These are phyloP conservation scores for Drosophila tripunctata DNA, from an alignment of 2,888 invertebrate species.

Conservation along the genomic window DNA sequence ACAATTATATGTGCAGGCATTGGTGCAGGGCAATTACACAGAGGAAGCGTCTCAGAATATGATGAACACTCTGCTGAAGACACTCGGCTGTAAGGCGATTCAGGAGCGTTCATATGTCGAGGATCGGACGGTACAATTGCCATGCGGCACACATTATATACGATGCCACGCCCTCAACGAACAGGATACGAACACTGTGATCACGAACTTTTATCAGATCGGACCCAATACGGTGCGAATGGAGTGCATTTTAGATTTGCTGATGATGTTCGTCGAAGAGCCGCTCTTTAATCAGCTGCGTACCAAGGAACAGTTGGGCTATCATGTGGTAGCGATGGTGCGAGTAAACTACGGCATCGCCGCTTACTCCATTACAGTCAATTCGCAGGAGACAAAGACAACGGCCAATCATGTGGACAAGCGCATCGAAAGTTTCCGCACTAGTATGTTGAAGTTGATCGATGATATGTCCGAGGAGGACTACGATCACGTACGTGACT, in stretches of 20 bases:
- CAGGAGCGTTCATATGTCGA: slow-evolving; percentile 82
- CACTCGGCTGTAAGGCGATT: slow-evolving; percentile 85
- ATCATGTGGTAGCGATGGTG: slow-evolving; percentile 90
- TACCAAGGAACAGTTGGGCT: slow-evolving; percentile 95
- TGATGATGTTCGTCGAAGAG: slow-evolving; percentile 94
- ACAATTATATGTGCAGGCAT: slow-evolving; percentile 88
- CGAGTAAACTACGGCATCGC: slow-evolving; percentile 91
- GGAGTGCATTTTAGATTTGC: slow-evolving; percentile 89
- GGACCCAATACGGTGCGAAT: slow-evolving; percentile 87
- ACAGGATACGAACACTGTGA: slow-evolving; percentile 91
- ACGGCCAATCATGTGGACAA: slow-evolving; percentile 88
- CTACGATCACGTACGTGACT: slow-evolving; percentile 87
- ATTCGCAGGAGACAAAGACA: slow-evolving; percentile 90
- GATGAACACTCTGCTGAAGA: slow-evolving; percentile 86
- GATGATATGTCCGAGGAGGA: slow-evolving; percentile 86
- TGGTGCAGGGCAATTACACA: slow-evolving; percentile 92
- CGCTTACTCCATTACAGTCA: slow-evolving; percentile 91
- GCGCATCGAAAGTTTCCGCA: slow-evolving; percentile 90
- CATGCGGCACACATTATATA: slow-evolving; percentile 88
- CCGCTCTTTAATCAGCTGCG: slow-evolving; percentile 93
- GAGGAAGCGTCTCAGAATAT: slow-evolving; percentile 87
- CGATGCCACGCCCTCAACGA: slow-evolving; percentile 89
- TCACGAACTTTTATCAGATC: slow-evolving; percentile 94
- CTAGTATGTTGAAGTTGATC: slow-evolving; percentile 87
- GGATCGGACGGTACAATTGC: slow-evolving; percentile 88